Base-by-base conservation (phyloP, 2,113 vertebrate species). In the Oncorhynchus tshawytscha region DNA sequence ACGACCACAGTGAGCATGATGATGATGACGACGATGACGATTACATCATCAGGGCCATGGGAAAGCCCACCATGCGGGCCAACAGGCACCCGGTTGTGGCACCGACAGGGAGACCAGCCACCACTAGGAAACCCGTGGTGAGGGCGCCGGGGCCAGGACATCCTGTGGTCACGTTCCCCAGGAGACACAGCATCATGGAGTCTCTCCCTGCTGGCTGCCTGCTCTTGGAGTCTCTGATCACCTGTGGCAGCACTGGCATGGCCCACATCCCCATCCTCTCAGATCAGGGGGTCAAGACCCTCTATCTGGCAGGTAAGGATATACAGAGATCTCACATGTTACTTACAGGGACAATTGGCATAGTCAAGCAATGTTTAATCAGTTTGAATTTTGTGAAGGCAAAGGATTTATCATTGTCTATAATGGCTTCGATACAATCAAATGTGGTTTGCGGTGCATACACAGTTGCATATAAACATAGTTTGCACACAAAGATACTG, bases 261-360 rank as follows among this genome's bases (percentile, higher is more conserved):
- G 86, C 85, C 27, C 74, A 81, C 1, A 24, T 93, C 27, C 92
- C 90, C 22, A 74, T 78, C 70, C 84, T 93, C 78, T 84, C 22
- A 1, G 87, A 93, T 67, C 66, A 74, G 9, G 79, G 78, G 16
- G 78, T 95, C 71, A 87, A 79, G 54, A 86, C 72, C 0, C 88
- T 93, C 59, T 90, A 90, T 85, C 84, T 94, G 77, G 83, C 91
- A 88, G 92, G 92, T 93, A 77, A 81, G 85, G 31, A 67, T 20
- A 16, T 1, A 49, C 25, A 22, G 6, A 67, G 31, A 11, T 71
- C 5, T 65, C 13, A 62, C 16, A 57, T 57, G 15, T 11, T 45
- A 11, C 39, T 7, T 20, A 73, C 31, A 25, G 7, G 16, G n/a
- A 60, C 57, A 60, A 60, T 60, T 16, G n/a, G 15, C 57, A 60